Percentiles rank a stretch among this genome's conserved stretches.
These are phyloP conservation scores for Anas platyrhynchos DNA, from an alignment of 2,113 vertebrate species.

Conservation along the genomic window DNA sequence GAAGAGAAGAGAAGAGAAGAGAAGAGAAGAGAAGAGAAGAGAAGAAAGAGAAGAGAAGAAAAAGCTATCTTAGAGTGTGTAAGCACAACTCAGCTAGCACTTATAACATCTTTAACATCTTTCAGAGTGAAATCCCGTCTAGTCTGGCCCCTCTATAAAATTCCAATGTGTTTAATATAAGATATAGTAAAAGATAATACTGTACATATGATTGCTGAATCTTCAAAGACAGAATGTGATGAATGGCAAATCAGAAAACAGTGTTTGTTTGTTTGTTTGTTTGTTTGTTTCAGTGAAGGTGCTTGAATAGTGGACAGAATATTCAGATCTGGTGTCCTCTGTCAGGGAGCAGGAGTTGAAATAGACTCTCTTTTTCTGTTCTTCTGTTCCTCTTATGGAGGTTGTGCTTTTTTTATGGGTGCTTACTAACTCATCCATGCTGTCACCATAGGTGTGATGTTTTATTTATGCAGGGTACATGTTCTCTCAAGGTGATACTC, in stretches of 20 bases:
- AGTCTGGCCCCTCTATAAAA: not conserved
- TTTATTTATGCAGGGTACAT: not conserved
- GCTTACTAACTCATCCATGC: not conserved
- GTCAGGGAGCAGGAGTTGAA: rapidly evolving
- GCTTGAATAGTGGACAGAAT: not conserved
- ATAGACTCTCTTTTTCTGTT: not conserved
- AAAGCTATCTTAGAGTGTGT: not conserved
- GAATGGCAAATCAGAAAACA: not conserved
- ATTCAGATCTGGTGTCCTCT: not conserved
- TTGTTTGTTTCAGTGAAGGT: not conserved
- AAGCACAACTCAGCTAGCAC: not conserved
- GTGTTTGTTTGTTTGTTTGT: not conserved
- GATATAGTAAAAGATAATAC: not conserved
- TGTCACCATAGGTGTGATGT: not conserved
- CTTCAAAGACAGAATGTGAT: not conserved
- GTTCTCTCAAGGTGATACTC: not conserved
- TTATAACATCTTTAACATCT: not conserved
- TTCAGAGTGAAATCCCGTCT: not conserved
- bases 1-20: not conserved
- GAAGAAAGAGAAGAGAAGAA: no score
- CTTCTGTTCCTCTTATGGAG: not conserved
- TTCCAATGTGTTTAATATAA: not conserved
- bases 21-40: no score
- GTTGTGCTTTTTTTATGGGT: not conserved
- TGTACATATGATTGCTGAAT: not conserved